These are phyloP conservation scores for Misgurnus anguillicaudatus DNA, from an alignment of 2,113 vertebrate species.

Conservation along the genomic window DNA sequence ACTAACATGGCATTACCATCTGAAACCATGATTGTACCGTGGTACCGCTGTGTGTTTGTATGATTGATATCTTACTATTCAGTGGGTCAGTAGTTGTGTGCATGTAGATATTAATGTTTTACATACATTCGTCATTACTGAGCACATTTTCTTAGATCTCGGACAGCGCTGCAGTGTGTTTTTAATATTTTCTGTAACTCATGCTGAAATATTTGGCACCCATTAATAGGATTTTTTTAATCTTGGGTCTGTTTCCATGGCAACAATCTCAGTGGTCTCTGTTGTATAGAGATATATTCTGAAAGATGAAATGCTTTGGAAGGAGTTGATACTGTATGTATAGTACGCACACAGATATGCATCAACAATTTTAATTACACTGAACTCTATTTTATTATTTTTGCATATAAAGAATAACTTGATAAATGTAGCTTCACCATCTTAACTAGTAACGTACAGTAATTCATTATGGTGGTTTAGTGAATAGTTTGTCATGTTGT, in stretches of 20 bases:
- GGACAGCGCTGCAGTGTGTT: not conserved
- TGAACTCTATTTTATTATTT: too few species aligned
- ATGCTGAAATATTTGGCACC: constrained; percentile 1
- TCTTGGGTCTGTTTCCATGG: constrained; percentile 7
- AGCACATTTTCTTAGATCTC: not conserved
- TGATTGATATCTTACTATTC: not conserved
- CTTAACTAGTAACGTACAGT: too few species aligned
- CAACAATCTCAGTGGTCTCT: constrained; percentile 4
- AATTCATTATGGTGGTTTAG: too few species aligned
- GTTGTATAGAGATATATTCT: constrained; percentile 3
- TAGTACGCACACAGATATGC: too few species aligned
- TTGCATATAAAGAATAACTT: too few species aligned
- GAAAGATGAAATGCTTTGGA: not conserved
- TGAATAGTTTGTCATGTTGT: too few species aligned
- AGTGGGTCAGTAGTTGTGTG: not conserved
- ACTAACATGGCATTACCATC: too few species aligned
- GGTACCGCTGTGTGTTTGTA: too few species aligned
- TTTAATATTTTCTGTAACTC: not conserved
- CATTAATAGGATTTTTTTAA: not conserved
- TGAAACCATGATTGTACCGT: too few species aligned
- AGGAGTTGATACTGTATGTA: too few species aligned
- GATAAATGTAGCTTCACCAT: too few species aligned
- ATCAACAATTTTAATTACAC: too few species aligned
- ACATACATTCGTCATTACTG: not conserved
- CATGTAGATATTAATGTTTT: not conserved